Percentiles rank a stretch among this genome's conserved stretches.
These are phyloP conservation scores for Nesoenas mayeri DNA, from an alignment of 2,113 vertebrate genomes.

Conservation along the genomic window DNA sequence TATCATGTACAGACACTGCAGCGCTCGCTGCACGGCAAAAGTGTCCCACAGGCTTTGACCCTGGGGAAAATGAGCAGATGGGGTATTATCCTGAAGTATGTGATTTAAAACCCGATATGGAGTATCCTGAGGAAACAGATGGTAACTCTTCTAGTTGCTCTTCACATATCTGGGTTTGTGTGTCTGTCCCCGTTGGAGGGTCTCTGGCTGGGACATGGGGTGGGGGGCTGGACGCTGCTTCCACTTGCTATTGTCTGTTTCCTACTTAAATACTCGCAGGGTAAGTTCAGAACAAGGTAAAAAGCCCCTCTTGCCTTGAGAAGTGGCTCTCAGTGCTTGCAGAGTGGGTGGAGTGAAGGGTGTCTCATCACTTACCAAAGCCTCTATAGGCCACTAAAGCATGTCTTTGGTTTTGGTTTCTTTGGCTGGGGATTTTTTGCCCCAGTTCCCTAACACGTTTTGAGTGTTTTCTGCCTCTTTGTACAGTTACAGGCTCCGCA, in stretches of 20 bases:
- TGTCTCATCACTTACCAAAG: background rate
- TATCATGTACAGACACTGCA: too few species aligned
- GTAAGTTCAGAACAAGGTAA: background rate
- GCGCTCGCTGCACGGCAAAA: background rate
- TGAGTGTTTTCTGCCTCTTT: constrained; percentile 38
- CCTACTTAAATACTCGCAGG: background rate
- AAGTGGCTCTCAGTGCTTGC: background rate
- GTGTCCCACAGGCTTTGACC: accelerated
- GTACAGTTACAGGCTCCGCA: constrained; percentile 70
- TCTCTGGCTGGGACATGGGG: accelerated
- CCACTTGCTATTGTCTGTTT: background rate
- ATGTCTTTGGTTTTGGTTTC: background rate
- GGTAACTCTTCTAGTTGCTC: accelerated
- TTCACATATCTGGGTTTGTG: background rate
- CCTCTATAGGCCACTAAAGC: background rate
- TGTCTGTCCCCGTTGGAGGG: background rate
- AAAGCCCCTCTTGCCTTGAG: background rate
- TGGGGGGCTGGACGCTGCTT: background rate
- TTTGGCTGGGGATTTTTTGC: background rate
- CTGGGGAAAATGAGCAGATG: background rate
- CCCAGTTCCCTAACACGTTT: background rate
- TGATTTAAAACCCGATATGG: background rate
- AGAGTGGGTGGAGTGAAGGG: background rate
- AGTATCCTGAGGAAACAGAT: background rate
- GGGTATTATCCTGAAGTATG: accelerated